phyloP scores from a whole-genome alignment of 2,797 vertebrate species.

The Emydoidea blandingii region DNA sequence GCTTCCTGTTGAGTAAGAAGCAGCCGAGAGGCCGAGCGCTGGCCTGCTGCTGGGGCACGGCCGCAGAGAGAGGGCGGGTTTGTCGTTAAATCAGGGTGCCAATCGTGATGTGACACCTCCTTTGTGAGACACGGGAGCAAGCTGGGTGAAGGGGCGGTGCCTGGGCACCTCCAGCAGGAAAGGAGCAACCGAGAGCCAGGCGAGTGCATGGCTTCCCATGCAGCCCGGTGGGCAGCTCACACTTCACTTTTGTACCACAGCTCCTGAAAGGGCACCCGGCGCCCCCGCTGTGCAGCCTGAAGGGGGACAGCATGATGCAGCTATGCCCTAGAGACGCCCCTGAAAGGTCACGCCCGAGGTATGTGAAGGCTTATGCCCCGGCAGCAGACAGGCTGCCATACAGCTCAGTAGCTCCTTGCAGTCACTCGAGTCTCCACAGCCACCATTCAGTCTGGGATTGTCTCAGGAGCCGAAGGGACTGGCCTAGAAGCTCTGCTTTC shows the following conservation, averaged over 20 bases:
- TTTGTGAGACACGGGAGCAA: neutral
- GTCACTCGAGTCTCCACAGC: neutral
- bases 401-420: neutral
- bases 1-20: neutral
- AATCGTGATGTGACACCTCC: neutral
- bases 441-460: too few relatives aligned
- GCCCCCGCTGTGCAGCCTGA: neutral
- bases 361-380: too few relatives aligned
- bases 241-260: neutral
- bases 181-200: neutral
- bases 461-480: too few relatives aligned
- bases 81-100: neutral
- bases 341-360: neutral
- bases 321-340: too few relatives aligned
- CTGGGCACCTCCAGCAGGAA: neutral
- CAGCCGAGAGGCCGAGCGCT: neutral
- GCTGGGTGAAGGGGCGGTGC: neutral
- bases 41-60: neutral
- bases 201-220: neutral
- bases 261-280: neutral
- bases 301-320: neutral
- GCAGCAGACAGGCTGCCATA: too few relatives aligned
- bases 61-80: neutral
- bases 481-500: too few relatives aligned
- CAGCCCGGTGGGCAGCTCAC: neutral